Evolutionary conservation across 2,888 invertebrate species (phyloP).

Genomic region (Nomada ferruginata): DNA sequence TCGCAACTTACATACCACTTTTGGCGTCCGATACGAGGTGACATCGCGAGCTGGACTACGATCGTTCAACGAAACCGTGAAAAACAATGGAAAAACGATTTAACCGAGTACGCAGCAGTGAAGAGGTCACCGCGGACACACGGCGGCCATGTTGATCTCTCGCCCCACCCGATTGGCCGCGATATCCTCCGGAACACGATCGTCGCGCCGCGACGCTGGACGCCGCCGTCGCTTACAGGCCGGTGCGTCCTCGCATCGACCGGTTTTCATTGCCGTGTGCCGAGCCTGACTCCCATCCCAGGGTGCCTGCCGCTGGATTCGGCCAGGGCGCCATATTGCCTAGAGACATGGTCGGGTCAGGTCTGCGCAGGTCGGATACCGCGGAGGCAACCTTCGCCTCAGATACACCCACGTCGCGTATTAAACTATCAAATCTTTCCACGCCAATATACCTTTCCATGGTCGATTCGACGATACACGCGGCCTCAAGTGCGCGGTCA

Average conservation of each 20-base stretch:
- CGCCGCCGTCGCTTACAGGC: neutral
- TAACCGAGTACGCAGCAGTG: constrained; percentile 47
- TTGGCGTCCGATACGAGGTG: constrained; percentile 45
- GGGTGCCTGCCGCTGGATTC: constrained; percentile 36
- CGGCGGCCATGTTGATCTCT: constrained; percentile 71
- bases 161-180: constrained; percentile 64
- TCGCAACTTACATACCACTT: constrained; percentile 62
- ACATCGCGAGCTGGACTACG: constrained; percentile 49
- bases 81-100: constrained; percentile 49
- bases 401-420: constrained; percentile 64
- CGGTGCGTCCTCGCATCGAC: constrained; percentile 71
- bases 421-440: constrained; percentile 34
- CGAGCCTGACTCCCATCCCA: constrained; percentile 38
- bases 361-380: constrained; percentile 71
- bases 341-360: constrained; percentile 56
- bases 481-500: constrained; percentile 41
- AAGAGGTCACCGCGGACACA: constrained; percentile 58
- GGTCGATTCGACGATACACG: constrained; percentile 29
- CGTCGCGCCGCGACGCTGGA: constrained; percentile 48
- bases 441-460: constrained; percentile 17
- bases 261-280: constrained; percentile 70
- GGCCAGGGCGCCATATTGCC: constrained; percentile 75
- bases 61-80: constrained; percentile 37
- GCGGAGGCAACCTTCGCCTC: constrained; percentile 52
- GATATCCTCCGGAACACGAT: constrained; percentile 42